Evolutionary conservation across 2,888 invertebrate genomes (phyloP).

Genomic region (Mimas tiliae): DNA sequence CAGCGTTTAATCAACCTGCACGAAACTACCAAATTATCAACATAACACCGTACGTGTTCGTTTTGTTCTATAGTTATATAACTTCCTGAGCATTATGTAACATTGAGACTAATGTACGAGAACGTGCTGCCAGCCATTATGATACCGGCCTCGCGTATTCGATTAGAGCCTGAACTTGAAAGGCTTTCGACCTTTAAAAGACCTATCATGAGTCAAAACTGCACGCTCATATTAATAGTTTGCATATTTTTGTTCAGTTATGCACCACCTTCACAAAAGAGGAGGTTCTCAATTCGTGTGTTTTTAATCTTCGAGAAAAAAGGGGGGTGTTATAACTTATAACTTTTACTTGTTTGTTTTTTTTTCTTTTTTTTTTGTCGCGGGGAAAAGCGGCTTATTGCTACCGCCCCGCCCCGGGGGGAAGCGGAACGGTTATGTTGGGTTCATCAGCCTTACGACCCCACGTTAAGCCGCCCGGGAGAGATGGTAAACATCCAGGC

Average conservation of each 20-base stretch:
- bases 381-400: too few species aligned
- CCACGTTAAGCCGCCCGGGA: too few species aligned
- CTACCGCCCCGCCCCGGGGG: too few species aligned
- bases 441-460: too few species aligned
- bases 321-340: too few species aligned
- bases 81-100: conserved; percentile 26
- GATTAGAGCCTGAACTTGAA: conserved; percentile 26
- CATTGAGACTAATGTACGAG: conserved; percentile 22
- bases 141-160: conserved; percentile 15
- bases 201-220: neutral
- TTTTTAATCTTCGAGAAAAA: too few species aligned
- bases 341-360: too few species aligned
- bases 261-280: neutral
- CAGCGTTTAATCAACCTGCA: conserved; percentile 2
- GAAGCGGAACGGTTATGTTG: too few species aligned
- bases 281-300: too few species aligned
- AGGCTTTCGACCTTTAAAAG: conserved; percentile 18
- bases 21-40: conserved; percentile 15
- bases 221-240: too few species aligned
- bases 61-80: conserved; percentile 14
- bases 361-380: too few species aligned
- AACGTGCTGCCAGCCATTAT: conserved; percentile 22
- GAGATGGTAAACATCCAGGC: too few species aligned
- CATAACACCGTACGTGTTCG: conserved; percentile 14
- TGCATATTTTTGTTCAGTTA: neutral